These are phyloP conservation scores for Coleophora deauratella DNA, from an alignment of 2,888 invertebrate species.

Conservation along the genomic window DNA sequence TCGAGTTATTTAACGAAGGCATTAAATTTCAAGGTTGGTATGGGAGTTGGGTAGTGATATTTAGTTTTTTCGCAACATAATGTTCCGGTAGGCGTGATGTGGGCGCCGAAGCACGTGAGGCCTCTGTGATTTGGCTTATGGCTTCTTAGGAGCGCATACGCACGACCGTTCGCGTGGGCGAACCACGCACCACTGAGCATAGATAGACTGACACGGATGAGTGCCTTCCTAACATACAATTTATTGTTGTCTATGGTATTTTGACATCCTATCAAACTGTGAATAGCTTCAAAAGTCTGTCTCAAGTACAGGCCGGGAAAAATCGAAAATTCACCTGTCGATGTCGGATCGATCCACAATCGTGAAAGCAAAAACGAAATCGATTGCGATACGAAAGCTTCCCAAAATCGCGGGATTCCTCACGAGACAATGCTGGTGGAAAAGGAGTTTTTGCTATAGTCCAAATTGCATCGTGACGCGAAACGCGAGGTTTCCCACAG, in stretches of 20 bases:
- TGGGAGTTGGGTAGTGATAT: slow-evolving; percentile 53
- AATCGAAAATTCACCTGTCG: slow-evolving; percentile 24
- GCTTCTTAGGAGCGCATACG: slow-evolving; percentile 28
- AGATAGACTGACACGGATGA: slow-evolving; percentile 24
- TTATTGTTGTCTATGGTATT: slow-evolving; percentile 26
- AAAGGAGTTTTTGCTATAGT: slow-evolving; percentile 46
- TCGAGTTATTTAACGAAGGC: slow-evolving; percentile 57
- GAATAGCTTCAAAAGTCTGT: too few relatives aligned
- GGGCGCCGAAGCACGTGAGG: slow-evolving; percentile 37
- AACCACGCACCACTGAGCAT: slow-evolving; percentile 33
- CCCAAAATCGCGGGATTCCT: slow-evolving; percentile 41
- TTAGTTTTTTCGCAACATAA: slow-evolving; percentile 67
- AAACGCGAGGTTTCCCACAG: slow-evolving; percentile 60
- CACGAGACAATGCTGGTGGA: slow-evolving; percentile 25
- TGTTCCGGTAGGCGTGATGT: slow-evolving; percentile 61
- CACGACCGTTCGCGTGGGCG: slow-evolving; percentile 60
- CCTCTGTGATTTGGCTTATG: neutral
- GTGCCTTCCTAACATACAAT: slow-evolving; percentile 25
- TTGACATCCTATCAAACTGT: slow-evolving; percentile 24
- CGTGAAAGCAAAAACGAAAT: slow-evolving; percentile 15
- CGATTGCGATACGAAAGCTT: slow-evolving; percentile 28
- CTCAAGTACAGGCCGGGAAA: too few relatives aligned
- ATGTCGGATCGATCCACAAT: slow-evolving; percentile 25
- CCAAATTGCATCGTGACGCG: slow-evolving; percentile 45
- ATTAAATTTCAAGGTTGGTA: slow-evolving; percentile 65